Percentiles rank a stretch among this genome's conserved stretches.
Evolutionary conservation across 2,797 vertebrate species (phyloP).

Genomic region (Xiphophorus birchmanni): DNA sequence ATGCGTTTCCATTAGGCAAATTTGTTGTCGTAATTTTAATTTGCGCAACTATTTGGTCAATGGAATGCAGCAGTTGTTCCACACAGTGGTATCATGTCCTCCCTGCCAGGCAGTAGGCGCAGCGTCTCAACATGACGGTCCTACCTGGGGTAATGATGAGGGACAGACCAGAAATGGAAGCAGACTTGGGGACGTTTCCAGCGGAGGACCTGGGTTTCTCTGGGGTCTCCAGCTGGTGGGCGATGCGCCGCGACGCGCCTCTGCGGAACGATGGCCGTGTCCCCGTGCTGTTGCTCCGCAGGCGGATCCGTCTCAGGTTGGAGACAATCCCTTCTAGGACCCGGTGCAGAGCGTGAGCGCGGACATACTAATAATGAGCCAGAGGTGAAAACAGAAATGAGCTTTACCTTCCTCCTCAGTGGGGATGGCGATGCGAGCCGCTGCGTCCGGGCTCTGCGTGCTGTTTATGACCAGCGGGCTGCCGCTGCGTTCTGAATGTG

Average conservation of each 20-base stretch:
- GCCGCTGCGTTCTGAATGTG: slow-evolving; percentile 83
- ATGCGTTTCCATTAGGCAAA: no score
- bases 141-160: slow-evolving; percentile 90
- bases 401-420: slow-evolving; percentile 87
- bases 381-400: not conserved
- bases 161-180: slow-evolving; percentile 89
- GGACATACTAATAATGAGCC: not conserved
- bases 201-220: slow-evolving; percentile 79
- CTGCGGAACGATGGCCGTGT: slow-evolving; percentile 84
- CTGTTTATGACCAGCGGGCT: slow-evolving; percentile 84
- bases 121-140: not conserved
- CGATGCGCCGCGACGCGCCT: slow-evolving; percentile 80
- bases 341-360: not conserved
- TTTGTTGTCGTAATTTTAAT: no score
- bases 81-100: not conserved
- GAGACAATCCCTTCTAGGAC: slow-evolving; percentile 72
- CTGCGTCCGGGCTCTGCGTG: slow-evolving; percentile 87
- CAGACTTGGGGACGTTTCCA: slow-evolving; percentile 89
- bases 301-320: slow-evolving; percentile 85
- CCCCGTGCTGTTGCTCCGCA: slow-evolving; percentile 92
- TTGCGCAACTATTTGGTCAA: no score
- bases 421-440: slow-evolving; percentile 89
- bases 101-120: not conserved
- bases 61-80: not conserved
- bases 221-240: slow-evolving; percentile 77